A percentile compares a stretch with the other conserved stretches of the same genome.
Evolutionary conservation across 2,113 vertebrate genomes (phyloP).

Genomic region (Bucco capensis): DNA sequence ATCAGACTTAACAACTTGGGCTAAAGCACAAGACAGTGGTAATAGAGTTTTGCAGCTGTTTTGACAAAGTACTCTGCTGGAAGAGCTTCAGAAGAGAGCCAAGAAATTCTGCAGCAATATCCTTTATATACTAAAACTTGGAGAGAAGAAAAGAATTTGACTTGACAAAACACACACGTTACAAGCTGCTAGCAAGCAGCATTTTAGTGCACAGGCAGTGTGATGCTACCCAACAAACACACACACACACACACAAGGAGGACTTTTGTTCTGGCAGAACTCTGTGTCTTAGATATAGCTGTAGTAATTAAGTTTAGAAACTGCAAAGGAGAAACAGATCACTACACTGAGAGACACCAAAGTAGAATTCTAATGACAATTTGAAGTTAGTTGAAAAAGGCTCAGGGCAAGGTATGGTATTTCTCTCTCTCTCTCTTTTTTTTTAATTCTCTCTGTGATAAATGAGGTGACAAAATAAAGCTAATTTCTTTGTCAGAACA

Average conservation of each 20-base stretch:
- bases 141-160: background rate
- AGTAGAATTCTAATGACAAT: slow-evolving; percentile 36
- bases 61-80: background rate
- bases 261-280: background rate
- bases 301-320: slow-evolving; percentile 35
- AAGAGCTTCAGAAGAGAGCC: background rate
- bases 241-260: no score
- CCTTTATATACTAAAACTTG: background rate
- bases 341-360: background rate
- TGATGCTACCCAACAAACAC: background rate
- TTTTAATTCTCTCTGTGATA: slow-evolving; percentile 23
- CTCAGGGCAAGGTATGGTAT: slow-evolving; percentile 9
- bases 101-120: background rate
- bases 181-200: background rate
- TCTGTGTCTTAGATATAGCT: background rate
- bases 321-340: background rate
- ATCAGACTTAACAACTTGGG: slow-evolving; percentile 33
- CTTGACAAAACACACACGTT: background rate
- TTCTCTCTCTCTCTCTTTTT: background rate
- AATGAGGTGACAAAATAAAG: slow-evolving; percentile 57
- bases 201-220: background rate
- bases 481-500: slow-evolving; percentile 54
- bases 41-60: slow-evolving; percentile 6
- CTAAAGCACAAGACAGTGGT: slow-evolving; percentile 7
- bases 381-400: slow-evolving; percentile 27